Base-by-base conservation (phyloP, 2,888 invertebrate genomes). In the Lasioglossum lativentre region DNA sequence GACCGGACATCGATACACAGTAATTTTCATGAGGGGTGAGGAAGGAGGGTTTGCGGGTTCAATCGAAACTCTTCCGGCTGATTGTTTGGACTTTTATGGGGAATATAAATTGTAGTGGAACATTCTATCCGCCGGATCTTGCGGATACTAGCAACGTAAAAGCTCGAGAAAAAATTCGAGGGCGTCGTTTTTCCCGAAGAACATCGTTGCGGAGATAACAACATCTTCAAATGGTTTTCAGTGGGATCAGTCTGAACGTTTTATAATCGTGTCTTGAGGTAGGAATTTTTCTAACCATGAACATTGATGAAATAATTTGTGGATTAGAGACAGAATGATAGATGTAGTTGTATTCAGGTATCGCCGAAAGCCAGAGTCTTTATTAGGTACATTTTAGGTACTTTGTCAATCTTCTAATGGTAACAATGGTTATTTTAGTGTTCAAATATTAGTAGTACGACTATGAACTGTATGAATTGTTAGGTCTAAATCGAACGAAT, bases 71-170 rank as follows among this genome's bases (percentile, higher is more conserved):
- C 34, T 34, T 34, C 68, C 34, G 38, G 38, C 38, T 68, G 38
- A 68, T 70, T 70, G 70, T 70, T 70, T 23, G 70, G 12, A 70
- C 40, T 70, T 70, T 70, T 70, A 70, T 70, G 34, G 68, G 16
- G 23, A 68, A 23, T 68, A 68, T 68, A 68, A 68, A 68, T 68
- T 38, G 34, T 38, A 68, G 34, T 12, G 38, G 68, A 68, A 68
- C 68, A 4, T 68, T 38, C 10, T 23, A 56, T 23, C 12, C 16
- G 23, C 38, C 30, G 63, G 63, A 30, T 30, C 63, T 63, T 63
- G 63, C 63, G 63, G 19, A 30, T 30, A 63, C 63, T 63, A 30
- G 63, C 34, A 34, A 34, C 63, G 27, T 63, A 63, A 63, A 63
- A 63, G 19, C 63, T 30, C 16, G 19, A 19, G 63, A 63, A 63